Percentiles rank a stretch among this genome's conserved stretches.
phyloP scores from a whole-genome alignment of 2,888 invertebrate genomes.

The Pyrochroa serraticornis region DNA sequence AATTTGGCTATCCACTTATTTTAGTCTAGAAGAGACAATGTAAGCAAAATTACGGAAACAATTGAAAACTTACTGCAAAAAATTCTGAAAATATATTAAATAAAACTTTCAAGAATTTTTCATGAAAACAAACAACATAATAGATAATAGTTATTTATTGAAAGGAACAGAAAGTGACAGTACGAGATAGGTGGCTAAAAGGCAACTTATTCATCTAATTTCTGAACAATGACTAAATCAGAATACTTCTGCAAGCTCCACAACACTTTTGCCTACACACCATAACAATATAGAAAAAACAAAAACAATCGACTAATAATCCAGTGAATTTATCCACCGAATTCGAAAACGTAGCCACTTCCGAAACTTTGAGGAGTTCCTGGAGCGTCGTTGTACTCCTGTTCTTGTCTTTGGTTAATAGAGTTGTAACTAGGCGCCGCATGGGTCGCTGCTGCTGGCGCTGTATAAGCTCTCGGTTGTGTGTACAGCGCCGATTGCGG shows the following conservation, averaged over 20 bases:
- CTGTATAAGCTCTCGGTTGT: conserved; percentile 18
- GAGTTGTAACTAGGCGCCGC: conserved; percentile 11
- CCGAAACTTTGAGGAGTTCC: conserved; percentile 66
- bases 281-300: background rate
- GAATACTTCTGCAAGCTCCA: background rate
- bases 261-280: background rate
- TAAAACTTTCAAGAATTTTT: no score
- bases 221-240: no score
- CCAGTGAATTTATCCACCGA: conserved; percentile 58
- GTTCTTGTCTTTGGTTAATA: conserved; percentile 32
- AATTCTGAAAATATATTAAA: no score
- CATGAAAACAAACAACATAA: no score
- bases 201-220: no score
- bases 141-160: no score
- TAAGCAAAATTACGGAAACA: no score
- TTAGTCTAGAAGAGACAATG: no score
- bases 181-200: no score
- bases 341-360: conserved; percentile 68
- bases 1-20: no score
- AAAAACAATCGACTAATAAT: background rate
- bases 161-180: no score
- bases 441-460: conserved; percentile 18
- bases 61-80: no score
- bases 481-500: conserved; percentile 9
- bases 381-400: conserved; percentile 55